A percentile compares a stretch with the other conserved stretches of the same genome.
Conservation (phyloP, 2,113 vertebrate genomes). For the Labeo rohita region DNA sequence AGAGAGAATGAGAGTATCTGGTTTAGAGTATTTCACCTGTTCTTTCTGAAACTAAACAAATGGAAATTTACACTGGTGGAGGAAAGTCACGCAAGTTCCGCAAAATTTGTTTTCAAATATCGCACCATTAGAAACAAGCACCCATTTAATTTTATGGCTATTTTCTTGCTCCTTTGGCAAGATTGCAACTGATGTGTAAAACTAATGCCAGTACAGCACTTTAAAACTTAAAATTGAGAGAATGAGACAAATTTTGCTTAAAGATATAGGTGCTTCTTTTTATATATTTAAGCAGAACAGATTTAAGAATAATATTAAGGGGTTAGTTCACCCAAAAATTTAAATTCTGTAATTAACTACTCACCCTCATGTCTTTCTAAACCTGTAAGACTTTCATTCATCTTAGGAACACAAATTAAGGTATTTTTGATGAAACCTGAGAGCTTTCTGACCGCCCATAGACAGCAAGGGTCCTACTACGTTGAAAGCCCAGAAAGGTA, state of each 20-base stretch:
- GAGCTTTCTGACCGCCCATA: too few species aligned
- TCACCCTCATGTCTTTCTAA: too few species aligned
- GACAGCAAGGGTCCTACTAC: too few species aligned
- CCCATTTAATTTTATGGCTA: background rate
- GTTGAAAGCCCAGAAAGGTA: too few species aligned
- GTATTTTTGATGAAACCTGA: too few species aligned
- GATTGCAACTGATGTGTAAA: background rate
- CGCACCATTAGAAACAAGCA: background rate
- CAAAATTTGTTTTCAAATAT: background rate
- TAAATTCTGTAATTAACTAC: too few species aligned
- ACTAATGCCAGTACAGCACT: too few species aligned
- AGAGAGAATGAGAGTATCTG: conserved; percentile 1
- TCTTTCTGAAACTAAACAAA: background rate
- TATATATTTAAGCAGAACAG: background rate
- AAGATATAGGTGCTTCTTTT: background rate
- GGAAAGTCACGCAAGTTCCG: background rate
- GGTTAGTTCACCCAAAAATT: too few species aligned
- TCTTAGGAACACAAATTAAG: too few species aligned
- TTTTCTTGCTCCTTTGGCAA: background rate
- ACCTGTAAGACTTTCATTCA: too few species aligned
- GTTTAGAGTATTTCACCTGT: background rate
- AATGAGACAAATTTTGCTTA: background rate
- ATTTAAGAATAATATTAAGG: background rate
- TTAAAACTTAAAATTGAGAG: background rate
- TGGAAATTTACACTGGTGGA: background rate